Percentiles rank a stretch among this genome's conserved stretches.
Evolutionary conservation across 2,888 invertebrate species (phyloP).

Genomic region (Achlya flavicornis): DNA sequence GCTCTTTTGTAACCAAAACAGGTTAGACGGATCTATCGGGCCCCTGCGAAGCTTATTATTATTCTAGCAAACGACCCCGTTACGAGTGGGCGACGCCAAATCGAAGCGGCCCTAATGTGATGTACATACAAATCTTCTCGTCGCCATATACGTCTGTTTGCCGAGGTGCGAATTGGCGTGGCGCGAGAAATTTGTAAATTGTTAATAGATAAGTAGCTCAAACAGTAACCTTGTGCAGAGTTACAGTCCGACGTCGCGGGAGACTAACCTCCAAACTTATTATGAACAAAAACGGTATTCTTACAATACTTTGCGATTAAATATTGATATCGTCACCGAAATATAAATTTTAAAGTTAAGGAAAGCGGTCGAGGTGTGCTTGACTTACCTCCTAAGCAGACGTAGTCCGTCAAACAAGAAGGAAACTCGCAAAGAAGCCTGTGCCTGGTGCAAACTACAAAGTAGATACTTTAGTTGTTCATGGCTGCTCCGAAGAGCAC

Average conservation of each 20-base stretch:
- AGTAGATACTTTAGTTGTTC: neutral
- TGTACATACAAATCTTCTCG: conserved; percentile 12
- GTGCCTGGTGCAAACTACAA: neutral
- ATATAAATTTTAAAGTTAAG: neutral
- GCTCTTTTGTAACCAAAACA: conserved; percentile 9
- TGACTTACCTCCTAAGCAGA: neutral
- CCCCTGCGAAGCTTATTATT: conserved; percentile 12
- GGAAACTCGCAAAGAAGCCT: neutral
- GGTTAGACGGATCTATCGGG: conserved; percentile 11
- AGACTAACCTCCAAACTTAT: neutral
- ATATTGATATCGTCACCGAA: neutral
- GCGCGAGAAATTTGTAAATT: neutral
- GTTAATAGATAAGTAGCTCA: neutral
- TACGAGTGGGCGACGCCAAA: conserved; percentile 11
- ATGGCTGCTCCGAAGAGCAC: neutral
- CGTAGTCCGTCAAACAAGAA: neutral
- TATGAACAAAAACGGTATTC: neutral
- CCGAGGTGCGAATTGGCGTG: conserved; percentile 4
- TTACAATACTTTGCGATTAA: neutral
- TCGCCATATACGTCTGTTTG: neutral
- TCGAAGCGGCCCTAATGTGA: conserved; percentile 13
- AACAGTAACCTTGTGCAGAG: neutral
- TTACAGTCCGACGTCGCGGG: neutral
- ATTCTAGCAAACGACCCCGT: conserved; percentile 12
- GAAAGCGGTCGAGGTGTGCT: neutral